Evolutionary conservation across 2,113 vertebrate genomes (phyloP).

Genomic region (Cephalopholis sonnerati): DNA sequence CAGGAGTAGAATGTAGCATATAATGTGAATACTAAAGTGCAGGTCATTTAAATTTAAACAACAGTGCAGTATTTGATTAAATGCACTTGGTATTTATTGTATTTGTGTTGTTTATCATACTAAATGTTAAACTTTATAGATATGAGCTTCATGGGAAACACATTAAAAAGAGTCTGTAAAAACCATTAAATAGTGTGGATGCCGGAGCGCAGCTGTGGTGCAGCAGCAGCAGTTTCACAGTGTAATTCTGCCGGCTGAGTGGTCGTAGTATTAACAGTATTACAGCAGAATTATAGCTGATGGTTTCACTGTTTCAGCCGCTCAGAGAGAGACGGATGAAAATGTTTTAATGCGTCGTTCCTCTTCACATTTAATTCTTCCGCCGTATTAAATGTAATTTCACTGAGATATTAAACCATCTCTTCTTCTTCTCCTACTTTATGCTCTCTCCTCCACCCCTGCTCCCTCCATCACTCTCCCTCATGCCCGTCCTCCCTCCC

Average conservation of each 20-base stretch:
- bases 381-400: slow-evolving; percentile 49
- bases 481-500: slow-evolving; percentile 6
- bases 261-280: neutral
- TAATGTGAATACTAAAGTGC: too few relatives aligned
- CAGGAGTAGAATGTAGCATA: too few relatives aligned
- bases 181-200: too few relatives aligned
- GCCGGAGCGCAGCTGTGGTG: too few relatives aligned
- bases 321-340: slow-evolving; percentile 12
- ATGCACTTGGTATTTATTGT: too few relatives aligned
- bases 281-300: neutral
- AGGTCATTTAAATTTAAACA: too few relatives aligned
- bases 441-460: slow-evolving; percentile 8
- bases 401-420: slow-evolving; percentile 57
- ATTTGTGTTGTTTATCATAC: too few relatives aligned
- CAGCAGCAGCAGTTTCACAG: neutral
- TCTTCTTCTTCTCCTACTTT: slow-evolving; percentile 21
- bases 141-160: neutral
- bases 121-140: too few relatives aligned
- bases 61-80: too few relatives aligned
- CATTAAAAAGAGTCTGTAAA: too few relatives aligned
- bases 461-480: slow-evolving; percentile 29
- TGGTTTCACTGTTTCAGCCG: neutral
- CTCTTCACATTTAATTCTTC: slow-evolving; percentile 36
- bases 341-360: slow-evolving; percentile 30
- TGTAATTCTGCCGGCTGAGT: neutral